Conservation (phyloP, 1,140 invertebrate species). For the Parasteatoda tepidariorum region DNA sequence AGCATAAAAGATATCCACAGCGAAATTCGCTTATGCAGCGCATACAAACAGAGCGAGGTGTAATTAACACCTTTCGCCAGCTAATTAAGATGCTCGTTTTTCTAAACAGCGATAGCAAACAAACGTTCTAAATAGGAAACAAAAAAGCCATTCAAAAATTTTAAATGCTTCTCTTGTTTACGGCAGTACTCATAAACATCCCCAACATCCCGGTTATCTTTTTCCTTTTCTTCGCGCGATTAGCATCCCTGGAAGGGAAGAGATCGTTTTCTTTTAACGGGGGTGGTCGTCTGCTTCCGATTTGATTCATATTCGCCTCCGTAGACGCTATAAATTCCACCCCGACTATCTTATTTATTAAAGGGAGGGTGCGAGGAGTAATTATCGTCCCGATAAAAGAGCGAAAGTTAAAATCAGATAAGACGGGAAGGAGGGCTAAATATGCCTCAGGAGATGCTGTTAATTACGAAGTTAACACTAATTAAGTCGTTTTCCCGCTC, state of each 20-base stretch:
- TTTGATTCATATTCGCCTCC: constrained; percentile 10
- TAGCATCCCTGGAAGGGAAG: neutral
- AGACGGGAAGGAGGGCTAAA: neutral
- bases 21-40: too few species aligned
- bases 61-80: neutral
- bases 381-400: constrained; percentile 34
- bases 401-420: neutral
- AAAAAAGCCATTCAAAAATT: neutral
- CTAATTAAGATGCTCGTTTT: neutral
- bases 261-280: neutral
- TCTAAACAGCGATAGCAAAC: neutral
- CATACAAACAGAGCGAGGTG: too few species aligned
- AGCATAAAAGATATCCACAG: too few species aligned
- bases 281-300: neutral
- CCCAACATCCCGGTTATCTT: neutral
- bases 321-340: neutral
- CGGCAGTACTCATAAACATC: neutral
- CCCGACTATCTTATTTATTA: constrained; percentile 7
- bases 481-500: too few species aligned
- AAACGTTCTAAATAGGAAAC: neutral
- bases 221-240: neutral
- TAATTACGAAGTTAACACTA: constrained; percentile 44
- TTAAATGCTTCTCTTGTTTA: constrained; percentile 20
- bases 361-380: neutral
- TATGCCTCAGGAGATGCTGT: constrained; percentile 5